Conservation (phyloP, 2,797 vertebrate genomes). For the Emydoidea blandingii region DNA sequence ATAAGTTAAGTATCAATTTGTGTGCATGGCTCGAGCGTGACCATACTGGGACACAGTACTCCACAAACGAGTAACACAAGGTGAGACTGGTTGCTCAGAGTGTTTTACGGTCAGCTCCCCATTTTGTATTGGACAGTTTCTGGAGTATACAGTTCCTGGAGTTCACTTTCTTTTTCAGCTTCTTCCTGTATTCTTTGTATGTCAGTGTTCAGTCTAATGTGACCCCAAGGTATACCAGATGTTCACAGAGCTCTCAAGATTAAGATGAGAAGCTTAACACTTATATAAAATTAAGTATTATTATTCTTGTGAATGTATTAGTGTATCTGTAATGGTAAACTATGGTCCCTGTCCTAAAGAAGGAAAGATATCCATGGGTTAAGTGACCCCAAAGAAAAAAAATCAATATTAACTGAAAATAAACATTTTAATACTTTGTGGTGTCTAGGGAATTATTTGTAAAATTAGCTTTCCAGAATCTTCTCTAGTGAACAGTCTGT, state of each 20-base stretch:
- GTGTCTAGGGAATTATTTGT: background rate
- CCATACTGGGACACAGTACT: background rate
- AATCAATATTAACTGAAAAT: conserved; percentile 20
- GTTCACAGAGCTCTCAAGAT: background rate
- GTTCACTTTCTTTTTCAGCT: background rate
- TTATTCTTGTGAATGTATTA: background rate
- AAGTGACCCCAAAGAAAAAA: background rate
- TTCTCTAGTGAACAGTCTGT: background rate
- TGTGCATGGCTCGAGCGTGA: background rate
- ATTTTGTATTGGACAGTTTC: background rate
- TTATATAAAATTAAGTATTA: background rate
- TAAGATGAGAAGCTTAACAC: background rate
- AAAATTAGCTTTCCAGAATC: conserved; percentile 44
- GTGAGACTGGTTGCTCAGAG: background rate
- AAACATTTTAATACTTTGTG: conserved; percentile 24
- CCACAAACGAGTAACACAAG: background rate
- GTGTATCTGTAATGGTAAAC: background rate
- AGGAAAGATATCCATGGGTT: background rate
- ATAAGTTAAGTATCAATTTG: background rate
- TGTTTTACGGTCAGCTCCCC: background rate
- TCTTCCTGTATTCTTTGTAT: background rate
- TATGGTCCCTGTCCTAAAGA: background rate
- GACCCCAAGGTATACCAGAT: background rate
- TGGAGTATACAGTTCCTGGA: background rate
- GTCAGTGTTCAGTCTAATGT: background rate